phyloP scores from a whole-genome alignment of 2,797 vertebrate genomes.

The Scomberomorus guttatus region DNA sequence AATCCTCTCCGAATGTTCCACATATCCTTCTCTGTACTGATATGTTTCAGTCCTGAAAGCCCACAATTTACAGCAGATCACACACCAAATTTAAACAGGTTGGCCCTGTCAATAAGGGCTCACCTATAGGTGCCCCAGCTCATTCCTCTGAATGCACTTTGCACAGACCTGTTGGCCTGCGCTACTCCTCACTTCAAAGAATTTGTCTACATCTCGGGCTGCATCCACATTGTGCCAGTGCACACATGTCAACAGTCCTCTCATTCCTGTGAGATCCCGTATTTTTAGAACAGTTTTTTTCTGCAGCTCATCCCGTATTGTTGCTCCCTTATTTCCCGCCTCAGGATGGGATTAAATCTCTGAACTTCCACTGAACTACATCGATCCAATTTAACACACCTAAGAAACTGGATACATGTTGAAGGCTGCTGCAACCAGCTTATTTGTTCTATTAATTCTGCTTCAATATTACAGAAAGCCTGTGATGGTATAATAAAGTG shows the following conservation, averaged over 20 bases:
- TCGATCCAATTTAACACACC: background rate
- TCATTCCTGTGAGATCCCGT: constrained; percentile 59
- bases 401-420: constrained; percentile 4
- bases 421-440: background rate
- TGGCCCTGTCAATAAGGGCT: constrained; percentile 7
- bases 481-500: background rate
- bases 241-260: constrained; percentile 45
- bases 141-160: constrained; percentile 17
- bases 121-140: background rate
- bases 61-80: background rate
- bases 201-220: constrained; percentile 39
- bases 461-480: background rate
- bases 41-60: background rate
- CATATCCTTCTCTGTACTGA: background rate
- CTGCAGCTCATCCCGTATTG: constrained; percentile 55
- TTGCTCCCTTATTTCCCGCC: constrained; percentile 53
- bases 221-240: constrained; percentile 38
- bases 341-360: constrained; percentile 59
- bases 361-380: constrained; percentile 62
- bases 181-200: constrained; percentile 39
- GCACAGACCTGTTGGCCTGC: constrained; percentile 42
- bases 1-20: background rate
- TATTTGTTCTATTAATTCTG: constrained; percentile 16
- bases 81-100: background rate
- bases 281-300: constrained; percentile 58